These are phyloP conservation scores for Cerastoderma edule DNA, from an alignment of 2,888 invertebrate species.

Conservation along the genomic window DNA sequence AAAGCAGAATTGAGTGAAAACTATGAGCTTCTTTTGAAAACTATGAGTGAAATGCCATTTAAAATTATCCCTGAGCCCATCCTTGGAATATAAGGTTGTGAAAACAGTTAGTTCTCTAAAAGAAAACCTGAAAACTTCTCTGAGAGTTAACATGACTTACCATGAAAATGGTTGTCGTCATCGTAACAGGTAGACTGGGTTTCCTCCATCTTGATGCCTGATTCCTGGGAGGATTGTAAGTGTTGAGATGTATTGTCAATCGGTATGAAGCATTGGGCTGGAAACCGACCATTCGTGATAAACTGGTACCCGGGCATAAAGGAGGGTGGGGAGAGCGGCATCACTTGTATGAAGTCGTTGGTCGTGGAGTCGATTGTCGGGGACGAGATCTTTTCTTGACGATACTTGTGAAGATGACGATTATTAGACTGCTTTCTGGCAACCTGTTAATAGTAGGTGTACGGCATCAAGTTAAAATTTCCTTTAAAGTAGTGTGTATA, in stretches of 20 bases:
- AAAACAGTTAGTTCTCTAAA: too few relatives aligned
- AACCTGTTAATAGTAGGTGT: too few relatives aligned
- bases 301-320: slow-evolving; percentile 3
- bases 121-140: too few relatives aligned
- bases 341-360: slow-evolving; percentile 45
- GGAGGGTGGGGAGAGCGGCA: slow-evolving; percentile 13
- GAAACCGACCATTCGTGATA: slow-evolving; percentile 17
- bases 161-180: slow-evolving; percentile 44
- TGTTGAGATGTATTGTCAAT: slow-evolving; percentile 37
- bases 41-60: too few relatives aligned
- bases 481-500: too few relatives aligned
- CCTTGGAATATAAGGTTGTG: too few relatives aligned
- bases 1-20: too few relatives aligned
- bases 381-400: slow-evolving; percentile 71
- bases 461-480: too few relatives aligned
- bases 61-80: too few relatives aligned
- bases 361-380: slow-evolving; percentile 76
- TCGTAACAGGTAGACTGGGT: slow-evolving; percentile 40
- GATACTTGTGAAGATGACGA: slow-evolving; percentile 22
- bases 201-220: slow-evolving; percentile 46
- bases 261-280: slow-evolving; percentile 44
- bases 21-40: too few relatives aligned
- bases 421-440: not conserved
- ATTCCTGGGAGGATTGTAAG: slow-evolving; percentile 39
- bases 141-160: too few relatives aligned